Evolutionary conservation across 2,797 vertebrate species (phyloP).

Genomic region (Myotis vivesi): DNA sequence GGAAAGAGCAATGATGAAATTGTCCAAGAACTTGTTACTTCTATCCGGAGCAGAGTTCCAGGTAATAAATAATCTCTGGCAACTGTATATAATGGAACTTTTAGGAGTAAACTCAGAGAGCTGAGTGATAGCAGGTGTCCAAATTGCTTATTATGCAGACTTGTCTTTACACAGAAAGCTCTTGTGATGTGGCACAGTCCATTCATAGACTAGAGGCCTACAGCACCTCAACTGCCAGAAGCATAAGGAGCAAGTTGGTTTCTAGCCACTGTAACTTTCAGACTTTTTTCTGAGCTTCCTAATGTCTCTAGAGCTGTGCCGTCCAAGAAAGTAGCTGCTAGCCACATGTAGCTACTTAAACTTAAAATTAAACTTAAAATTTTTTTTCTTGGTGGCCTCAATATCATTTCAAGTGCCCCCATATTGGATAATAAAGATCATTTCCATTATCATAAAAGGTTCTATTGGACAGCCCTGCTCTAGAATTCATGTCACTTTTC

Average conservation of each 20-base stretch:
- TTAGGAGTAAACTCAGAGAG: constrained; percentile 12
- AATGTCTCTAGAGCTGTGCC: background rate
- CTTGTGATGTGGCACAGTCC: background rate
- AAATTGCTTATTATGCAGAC: background rate
- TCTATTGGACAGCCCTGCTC: background rate
- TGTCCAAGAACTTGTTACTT: constrained; percentile 85
- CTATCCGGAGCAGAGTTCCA: constrained; percentile 83
- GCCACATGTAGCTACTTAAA: background rate
- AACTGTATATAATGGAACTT: background rate
- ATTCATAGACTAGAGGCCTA: background rate
- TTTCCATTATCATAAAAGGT: background rate
- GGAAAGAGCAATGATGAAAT: constrained; percentile 89
- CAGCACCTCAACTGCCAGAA: background rate
- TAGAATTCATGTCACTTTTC: background rate
- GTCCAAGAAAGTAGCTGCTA: background rate
- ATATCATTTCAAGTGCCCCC: background rate
- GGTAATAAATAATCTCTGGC: constrained; percentile 72
- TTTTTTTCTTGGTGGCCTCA: background rate
- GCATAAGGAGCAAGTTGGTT: background rate
- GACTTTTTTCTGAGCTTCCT: background rate
- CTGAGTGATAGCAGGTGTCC: background rate
- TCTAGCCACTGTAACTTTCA: background rate
- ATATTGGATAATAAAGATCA: background rate
- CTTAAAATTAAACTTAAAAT: background rate
- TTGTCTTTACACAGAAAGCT: background rate